Conservation (phyloP, 2,113 vertebrate genomes). For the Cyrtonyx montezumae region DNA sequence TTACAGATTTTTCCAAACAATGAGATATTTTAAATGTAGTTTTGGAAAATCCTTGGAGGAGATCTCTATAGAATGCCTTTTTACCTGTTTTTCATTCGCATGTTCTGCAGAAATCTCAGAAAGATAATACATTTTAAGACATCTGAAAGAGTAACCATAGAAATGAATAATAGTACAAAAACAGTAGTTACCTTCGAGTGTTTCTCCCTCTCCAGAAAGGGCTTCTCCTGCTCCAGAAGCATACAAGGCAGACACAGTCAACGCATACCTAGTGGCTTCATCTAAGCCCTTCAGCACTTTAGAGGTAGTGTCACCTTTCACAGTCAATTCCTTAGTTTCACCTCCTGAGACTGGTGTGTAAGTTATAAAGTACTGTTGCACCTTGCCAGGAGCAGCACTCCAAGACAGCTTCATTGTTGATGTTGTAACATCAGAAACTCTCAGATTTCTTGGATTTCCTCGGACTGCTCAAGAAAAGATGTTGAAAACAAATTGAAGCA, state of each 20-base stretch:
- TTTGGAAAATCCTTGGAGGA: not conserved
- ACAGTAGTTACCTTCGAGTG: constrained; percentile 90
- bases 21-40: not conserved
- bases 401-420: constrained; percentile 92
- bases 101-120: not conserved
- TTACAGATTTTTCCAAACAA: not conserved
- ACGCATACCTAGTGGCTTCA: constrained; percentile 86
- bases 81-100: not conserved
- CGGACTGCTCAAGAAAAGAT: constrained; percentile 79
- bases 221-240: constrained; percentile 89
- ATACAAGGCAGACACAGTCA: constrained; percentile 92
- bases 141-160: not conserved
- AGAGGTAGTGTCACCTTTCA: constrained; percentile 84
- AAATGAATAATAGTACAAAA: not conserved
- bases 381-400: constrained; percentile 90
- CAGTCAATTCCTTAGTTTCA: constrained; percentile 86
- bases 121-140: not conserved
- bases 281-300: constrained; percentile 85
- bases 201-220: constrained; percentile 90
- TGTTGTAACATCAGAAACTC: constrained; percentile 88
- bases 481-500: not conserved
- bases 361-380: constrained; percentile 87
- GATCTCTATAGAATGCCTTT: not conserved
- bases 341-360: constrained; percentile 87
- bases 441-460: constrained; percentile 90